A percentile compares a stretch with the other conserved stretches of the same genome.
These are phyloP conservation scores for Sorex araneus DNA, from an alignment of 2,113 vertebrate species.

Conservation along the genomic window DNA sequence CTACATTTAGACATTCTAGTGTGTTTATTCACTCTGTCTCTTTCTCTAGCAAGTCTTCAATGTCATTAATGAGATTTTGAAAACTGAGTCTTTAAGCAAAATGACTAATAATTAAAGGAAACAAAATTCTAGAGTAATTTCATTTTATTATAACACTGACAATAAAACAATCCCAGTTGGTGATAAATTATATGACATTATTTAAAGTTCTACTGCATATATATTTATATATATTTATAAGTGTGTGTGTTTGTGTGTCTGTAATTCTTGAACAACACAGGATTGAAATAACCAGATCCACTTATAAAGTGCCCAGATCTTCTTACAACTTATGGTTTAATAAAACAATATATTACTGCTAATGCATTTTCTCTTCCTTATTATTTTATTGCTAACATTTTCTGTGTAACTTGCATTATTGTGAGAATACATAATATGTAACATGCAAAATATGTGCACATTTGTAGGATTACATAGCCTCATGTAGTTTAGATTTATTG, in stretches of 20 bases:
- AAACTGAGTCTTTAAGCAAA: not conserved
- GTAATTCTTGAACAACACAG: not conserved
- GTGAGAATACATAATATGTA: not conserved
- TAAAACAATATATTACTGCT: not conserved
- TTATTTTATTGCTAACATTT: not conserved
- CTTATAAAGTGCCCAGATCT: not conserved
- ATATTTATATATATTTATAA: too few species aligned
- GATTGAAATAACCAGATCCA: not conserved
- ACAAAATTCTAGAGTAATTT: not conserved
- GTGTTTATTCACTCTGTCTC: not conserved
- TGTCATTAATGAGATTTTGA: not conserved
- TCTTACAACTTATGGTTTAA: not conserved
- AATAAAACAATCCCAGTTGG: not conserved
- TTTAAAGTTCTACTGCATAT: too few species aligned
- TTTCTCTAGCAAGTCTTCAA: not conserved
- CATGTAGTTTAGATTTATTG: too few species aligned
- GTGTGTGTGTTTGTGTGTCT: not conserved
- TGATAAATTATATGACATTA: too few species aligned
- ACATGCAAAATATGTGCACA: not conserved
- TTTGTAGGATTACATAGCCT: too few species aligned
- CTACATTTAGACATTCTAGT: constrained; percentile 46
- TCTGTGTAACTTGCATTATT: not conserved
- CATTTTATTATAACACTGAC: not conserved
- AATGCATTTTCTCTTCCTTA: not conserved
- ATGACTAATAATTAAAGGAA: not conserved